A percentile compares a stretch with the other conserved stretches of the same genome.
Evolutionary conservation across 2,113 vertebrate species (phyloP).

Genomic region (Tonatia bakeri): DNA sequence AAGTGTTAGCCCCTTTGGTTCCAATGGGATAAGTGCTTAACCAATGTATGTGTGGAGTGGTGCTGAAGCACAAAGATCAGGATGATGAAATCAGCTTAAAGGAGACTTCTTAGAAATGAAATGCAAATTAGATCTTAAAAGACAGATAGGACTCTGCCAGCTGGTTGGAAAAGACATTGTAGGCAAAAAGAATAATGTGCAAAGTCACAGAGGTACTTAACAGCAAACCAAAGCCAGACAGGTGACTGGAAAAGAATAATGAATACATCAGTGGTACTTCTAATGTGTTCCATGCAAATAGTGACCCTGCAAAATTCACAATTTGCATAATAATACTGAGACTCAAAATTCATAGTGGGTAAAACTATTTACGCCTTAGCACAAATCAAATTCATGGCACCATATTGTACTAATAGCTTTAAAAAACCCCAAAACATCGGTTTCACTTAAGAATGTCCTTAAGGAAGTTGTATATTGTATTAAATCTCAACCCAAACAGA

Average conservation of each 20-base stretch:
- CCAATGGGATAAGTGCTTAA: background rate
- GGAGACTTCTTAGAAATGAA: background rate
- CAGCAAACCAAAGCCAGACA: background rate
- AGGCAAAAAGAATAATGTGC: background rate
- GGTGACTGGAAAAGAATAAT: background rate
- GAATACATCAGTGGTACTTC: background rate
- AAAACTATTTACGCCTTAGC: background rate
- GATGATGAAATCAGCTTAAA: background rate
- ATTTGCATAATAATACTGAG: background rate
- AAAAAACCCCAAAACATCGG: background rate
- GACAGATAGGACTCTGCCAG: background rate
- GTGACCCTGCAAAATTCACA: background rate
- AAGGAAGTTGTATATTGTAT: background rate
- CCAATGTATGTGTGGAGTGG: background rate
- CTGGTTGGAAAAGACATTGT: background rate
- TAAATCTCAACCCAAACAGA: slow-evolving; percentile 1
- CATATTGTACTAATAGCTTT: background rate
- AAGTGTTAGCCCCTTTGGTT: background rate
- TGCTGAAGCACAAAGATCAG: background rate
- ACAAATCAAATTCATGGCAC: background rate
- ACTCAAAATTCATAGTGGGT: background rate
- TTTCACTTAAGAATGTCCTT: slow-evolving; percentile 19
- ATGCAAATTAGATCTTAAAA: slow-evolving; percentile 13
- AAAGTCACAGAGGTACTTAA: background rate
- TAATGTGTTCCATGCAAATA: background rate